These are phyloP conservation scores for Oncorhynchus kisutch DNA, from an alignment of 2,113 vertebrate genomes.

Conservation along the genomic window DNA sequence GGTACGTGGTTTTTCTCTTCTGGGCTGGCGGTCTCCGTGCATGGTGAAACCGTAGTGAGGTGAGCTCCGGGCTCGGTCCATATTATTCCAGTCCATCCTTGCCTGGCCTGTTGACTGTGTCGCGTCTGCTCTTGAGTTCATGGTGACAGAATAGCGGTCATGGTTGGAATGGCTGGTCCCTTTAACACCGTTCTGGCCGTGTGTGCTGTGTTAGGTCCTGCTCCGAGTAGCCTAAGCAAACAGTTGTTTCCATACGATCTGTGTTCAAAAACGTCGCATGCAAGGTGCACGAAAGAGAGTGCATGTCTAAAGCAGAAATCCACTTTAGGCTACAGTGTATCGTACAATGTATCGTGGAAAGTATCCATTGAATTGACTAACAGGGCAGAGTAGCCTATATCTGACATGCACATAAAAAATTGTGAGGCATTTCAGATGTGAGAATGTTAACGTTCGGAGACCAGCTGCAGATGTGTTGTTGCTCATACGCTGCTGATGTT, in stretches of 20 bases:
- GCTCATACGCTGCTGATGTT: neutral
- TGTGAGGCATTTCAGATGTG: neutral
- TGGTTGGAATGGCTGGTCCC: conserved; percentile 28
- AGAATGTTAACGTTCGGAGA: neutral
- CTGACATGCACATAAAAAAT: neutral
- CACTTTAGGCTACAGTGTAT: neutral
- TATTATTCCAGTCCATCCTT: conserved; percentile 3
- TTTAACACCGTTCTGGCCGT: conserved; percentile 8
- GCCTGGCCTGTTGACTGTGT: conserved; percentile 74
- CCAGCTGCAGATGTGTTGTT: neutral
- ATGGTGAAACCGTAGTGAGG: conserved; percentile 31
- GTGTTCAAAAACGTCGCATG: neutral
- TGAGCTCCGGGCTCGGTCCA: conserved; percentile 8
- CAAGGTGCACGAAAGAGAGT: neutral
- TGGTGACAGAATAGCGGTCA: conserved; percentile 57
- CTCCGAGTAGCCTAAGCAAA: too few species aligned
- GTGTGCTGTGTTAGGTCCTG: neutral
- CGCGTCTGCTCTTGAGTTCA: conserved; percentile 52
- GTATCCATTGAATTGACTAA: neutral
- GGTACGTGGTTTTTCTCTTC: conserved; percentile 49
- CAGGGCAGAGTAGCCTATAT: neutral
- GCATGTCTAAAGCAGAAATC: conserved; percentile 12
- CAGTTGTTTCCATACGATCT: neutral
- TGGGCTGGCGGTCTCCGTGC: conserved; percentile 4
- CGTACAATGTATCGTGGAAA: neutral